These are phyloP conservation scores for Smutsia gigantea DNA, from an alignment of 2,797 vertebrate genomes.

Conservation along the genomic window DNA sequence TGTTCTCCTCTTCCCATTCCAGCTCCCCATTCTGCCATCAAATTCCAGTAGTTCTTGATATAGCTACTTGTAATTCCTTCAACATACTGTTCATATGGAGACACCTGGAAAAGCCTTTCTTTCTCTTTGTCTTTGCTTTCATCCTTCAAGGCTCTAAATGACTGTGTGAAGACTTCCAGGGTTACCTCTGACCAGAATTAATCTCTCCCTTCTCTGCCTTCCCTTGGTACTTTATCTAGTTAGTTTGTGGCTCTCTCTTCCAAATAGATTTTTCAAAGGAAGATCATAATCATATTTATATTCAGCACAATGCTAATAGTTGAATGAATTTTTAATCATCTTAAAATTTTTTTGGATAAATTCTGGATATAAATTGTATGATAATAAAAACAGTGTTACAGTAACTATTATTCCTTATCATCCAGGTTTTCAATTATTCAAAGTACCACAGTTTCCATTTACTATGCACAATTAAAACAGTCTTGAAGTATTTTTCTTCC, in stretches of 20 bases:
- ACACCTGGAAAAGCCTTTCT: background rate
- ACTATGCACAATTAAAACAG: background rate
- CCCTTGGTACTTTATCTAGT: background rate
- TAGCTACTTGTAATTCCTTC: background rate
- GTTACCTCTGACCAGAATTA: background rate
- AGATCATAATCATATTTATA: background rate
- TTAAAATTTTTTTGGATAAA: background rate
- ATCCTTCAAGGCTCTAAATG: background rate
- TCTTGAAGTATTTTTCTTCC: background rate
- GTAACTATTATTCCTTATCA: conserved; percentile 16
- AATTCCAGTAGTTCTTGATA: background rate
- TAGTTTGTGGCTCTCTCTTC: background rate
- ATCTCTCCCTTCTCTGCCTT: background rate
- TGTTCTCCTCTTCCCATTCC: background rate
- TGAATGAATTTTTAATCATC: conserved; percentile 39
- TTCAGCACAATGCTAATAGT: background rate
- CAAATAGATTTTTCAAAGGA: background rate
- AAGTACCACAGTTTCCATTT: conserved; percentile 37
- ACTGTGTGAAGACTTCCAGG: background rate
- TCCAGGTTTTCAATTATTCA: conserved; percentile 41
- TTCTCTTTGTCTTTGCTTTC: conserved; percentile 1
- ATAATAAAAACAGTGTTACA: conserved; percentile 41
- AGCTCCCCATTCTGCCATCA: background rate
- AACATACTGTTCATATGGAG: background rate
- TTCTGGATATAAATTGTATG: conserved; percentile 35